Evolutionary conservation across 2,888 invertebrate genomes (phyloP).

Genomic region (Ormyrus labotus): DNA sequence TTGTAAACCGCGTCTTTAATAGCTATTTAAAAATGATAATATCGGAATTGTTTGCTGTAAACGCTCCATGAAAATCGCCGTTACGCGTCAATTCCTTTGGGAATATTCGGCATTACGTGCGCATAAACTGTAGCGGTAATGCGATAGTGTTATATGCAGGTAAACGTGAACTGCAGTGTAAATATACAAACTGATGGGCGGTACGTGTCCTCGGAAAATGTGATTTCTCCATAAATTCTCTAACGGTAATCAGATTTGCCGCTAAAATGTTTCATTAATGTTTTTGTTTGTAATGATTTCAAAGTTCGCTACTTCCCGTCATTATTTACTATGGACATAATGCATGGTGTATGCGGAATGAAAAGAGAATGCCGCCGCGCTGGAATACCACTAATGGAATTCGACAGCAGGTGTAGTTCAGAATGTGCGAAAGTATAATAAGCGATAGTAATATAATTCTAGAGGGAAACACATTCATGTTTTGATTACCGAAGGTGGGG

Average conservation of each 20-base stretch:
- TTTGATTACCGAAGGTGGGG: slow-evolving; percentile 1
- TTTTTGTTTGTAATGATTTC: neutral
- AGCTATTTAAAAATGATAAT: slow-evolving; percentile 36
- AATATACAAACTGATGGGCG: slow-evolving; percentile 45
- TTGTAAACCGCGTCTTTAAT: slow-evolving; percentile 12
- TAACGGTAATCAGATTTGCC: slow-evolving; percentile 36
- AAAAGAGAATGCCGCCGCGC: neutral
- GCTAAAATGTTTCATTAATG: slow-evolving; percentile 33
- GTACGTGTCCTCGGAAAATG: slow-evolving; percentile 36
- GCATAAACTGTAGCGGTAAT: slow-evolving; percentile 39
- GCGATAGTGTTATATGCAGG: slow-evolving; percentile 44
- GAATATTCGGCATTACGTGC: slow-evolving; percentile 60
- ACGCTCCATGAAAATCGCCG: slow-evolving; percentile 58
- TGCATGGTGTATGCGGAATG: neutral
- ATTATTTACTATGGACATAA: too few relatives aligned
- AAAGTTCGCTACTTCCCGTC: neutral
- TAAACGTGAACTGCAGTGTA: slow-evolving; percentile 38
- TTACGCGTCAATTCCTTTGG: slow-evolving; percentile 53
- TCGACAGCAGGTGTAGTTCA: slow-evolving; percentile 6
- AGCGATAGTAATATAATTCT: slow-evolving; percentile 24
- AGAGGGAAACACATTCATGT: slow-evolving; percentile 13
- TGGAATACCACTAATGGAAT: slow-evolving; percentile 35
- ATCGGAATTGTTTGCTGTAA: slow-evolving; percentile 43
- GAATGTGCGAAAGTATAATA: slow-evolving; percentile 31
- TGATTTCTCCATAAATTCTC: slow-evolving; percentile 42